A percentile compares a stretch with the other conserved stretches of the same genome.
These are phyloP conservation scores for Diachasmimorpha longicaudata DNA, from an alignment of 1,140 invertebrate species.

Conservation along the genomic window DNA sequence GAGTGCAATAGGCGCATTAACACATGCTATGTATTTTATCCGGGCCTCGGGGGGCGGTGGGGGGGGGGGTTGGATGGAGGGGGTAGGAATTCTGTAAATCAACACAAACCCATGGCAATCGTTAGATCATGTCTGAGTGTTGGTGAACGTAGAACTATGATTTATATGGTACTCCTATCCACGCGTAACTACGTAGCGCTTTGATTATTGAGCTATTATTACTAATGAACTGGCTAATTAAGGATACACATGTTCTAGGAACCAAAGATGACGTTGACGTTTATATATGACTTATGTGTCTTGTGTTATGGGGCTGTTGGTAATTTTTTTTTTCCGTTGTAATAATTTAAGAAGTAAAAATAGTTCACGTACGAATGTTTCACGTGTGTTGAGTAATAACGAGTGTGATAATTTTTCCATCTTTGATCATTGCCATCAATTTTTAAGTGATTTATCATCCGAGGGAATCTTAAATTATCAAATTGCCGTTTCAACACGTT, in stretches of 20 bases:
- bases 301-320: neutral
- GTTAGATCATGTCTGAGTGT: constrained; percentile 31
- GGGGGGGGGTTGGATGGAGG: too few relatives aligned
- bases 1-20: neutral
- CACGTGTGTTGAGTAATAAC: too few relatives aligned
- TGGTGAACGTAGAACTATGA: constrained; percentile 36
- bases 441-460: neutral
- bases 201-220: constrained; percentile 47
- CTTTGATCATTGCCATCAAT: neutral
- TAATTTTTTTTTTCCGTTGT: neutral
- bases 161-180: constrained; percentile 41
- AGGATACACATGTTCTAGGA: constrained; percentile 30
- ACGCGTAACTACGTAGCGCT: constrained; percentile 41
- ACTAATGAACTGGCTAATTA: constrained; percentile 47
- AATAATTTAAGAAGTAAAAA: neutral
- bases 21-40: too few relatives aligned
- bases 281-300: neutral
- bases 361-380: neutral
- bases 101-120: constrained; percentile 39
- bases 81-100: constrained; percentile 40
- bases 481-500: neutral
- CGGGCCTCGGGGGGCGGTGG: too few relatives aligned
- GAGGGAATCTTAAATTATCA: neutral
- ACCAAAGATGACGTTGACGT: neutral
- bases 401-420: too few relatives aligned